Percentiles rank a stretch among this genome's conserved stretches.
These are phyloP conservation scores for Steinernema carpocapsae DNA, from an alignment of 2,888 invertebrate species.

Conservation along the genomic window DNA sequence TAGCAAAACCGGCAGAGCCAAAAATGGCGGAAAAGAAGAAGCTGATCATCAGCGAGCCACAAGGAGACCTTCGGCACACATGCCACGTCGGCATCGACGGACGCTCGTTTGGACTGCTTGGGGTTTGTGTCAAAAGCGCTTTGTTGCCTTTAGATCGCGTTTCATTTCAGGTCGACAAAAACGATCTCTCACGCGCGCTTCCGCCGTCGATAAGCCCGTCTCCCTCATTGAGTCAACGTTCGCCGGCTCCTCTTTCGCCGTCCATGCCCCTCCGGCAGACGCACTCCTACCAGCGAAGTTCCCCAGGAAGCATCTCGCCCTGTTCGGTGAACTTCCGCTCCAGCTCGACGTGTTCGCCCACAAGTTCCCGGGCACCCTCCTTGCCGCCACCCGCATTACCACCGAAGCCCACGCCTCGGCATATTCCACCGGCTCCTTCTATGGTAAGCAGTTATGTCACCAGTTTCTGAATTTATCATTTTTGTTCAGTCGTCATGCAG, in stretches of 20 bases:
- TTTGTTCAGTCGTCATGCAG: conserved; percentile 7
- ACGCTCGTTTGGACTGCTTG: conserved; percentile 92
- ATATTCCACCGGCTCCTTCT: conserved; percentile 20
- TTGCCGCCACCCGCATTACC: conserved; percentile 49
- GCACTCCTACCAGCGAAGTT: conserved; percentile 2
- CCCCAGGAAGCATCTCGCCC: conserved; percentile 24
- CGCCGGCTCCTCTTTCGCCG: conserved; percentile 42
- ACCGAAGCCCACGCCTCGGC: conserved; percentile 47
- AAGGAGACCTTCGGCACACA: conserved; percentile 94
- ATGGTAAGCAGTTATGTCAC: conserved; percentile 21
- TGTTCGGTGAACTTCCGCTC: conserved; percentile 23
- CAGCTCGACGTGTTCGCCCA: conserved; percentile 36
- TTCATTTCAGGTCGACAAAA: conserved; percentile 56
- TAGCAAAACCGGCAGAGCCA: neutral
- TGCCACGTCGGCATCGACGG: conserved; percentile 95
- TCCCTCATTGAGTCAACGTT: conserved; percentile 24
- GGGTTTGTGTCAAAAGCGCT: conserved; percentile 75
- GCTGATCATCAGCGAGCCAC: conserved; percentile 88
- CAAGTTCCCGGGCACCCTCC: conserved; percentile 1
- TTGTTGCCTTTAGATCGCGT: conserved; percentile 77
- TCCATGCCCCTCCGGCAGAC: conserved; percentile 21
- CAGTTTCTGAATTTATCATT: neutral
- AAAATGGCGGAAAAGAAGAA: conserved; percentile 54
- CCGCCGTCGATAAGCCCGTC: conserved; percentile 45
- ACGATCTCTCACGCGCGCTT: conserved; percentile 47